Percentiles rank a stretch among this genome's conserved stretches.
phyloP scores from a whole-genome alignment of 2,797 vertebrate genomes.

The Momotus momota region DNA sequence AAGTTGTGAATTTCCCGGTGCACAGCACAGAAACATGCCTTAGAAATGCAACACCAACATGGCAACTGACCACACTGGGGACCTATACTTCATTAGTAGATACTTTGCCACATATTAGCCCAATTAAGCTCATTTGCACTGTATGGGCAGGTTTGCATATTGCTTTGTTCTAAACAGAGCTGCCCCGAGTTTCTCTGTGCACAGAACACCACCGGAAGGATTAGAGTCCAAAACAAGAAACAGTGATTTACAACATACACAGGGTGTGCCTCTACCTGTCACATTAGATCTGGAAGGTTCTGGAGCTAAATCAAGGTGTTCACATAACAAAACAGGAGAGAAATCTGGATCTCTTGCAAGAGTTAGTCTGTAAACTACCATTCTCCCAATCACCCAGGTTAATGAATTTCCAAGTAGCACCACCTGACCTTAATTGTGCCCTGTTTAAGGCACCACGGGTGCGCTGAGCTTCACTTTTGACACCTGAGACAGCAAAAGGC shows the following conservation, averaged over 20 bases:
- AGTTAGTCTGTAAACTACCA: constrained; percentile 79
- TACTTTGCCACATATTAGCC: not conserved
- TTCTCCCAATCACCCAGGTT: constrained; percentile 77
- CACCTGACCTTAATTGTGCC: constrained; percentile 92
- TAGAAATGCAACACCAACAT: not conserved
- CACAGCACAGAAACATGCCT: not conserved
- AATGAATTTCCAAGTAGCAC: constrained; percentile 77
- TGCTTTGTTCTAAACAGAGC: not conserved
- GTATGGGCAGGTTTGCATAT: not conserved
- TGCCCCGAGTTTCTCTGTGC: not conserved
- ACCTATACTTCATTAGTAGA: not conserved
- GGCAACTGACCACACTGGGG: not conserved
- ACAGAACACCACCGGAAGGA: not conserved
- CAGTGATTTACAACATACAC: not conserved
- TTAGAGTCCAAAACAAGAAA: constrained; percentile 30
- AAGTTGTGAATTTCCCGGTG: not conserved
- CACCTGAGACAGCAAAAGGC: constrained; percentile 85
- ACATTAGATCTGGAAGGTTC: not conserved
- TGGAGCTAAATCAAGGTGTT: constrained; percentile 29
- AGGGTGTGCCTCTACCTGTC: not conserved
- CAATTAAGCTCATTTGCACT: not conserved
- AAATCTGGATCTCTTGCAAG: constrained; percentile 63
- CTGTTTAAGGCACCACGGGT: constrained; percentile 86
- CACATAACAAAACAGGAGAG: constrained; percentile 27
- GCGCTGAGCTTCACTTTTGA: constrained; percentile 86